A percentile compares a stretch with the other conserved stretches of the same genome.
phyloP scores from a whole-genome alignment of 1,140 invertebrate genomes.

The Paralvinella palmiformis region DNA sequence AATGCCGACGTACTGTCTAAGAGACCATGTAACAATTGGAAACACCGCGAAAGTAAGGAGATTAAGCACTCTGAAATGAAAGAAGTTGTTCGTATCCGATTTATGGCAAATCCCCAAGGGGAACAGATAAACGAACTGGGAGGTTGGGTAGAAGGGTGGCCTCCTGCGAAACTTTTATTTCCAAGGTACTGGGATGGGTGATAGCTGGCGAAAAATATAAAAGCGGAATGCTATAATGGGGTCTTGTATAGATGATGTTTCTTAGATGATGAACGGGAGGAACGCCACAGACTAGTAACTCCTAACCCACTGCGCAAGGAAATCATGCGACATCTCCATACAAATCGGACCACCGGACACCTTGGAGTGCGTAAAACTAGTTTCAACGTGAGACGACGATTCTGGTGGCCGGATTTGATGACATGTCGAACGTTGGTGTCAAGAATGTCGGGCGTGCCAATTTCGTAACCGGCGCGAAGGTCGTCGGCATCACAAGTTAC shows the following conservation, averaged over 20 bases:
- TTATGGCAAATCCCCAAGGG: no score
- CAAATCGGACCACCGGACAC: not conserved
- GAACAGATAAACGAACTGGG: not conserved
- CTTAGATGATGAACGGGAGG: not conserved
- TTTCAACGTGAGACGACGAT: not conserved
- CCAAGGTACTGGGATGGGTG: not conserved
- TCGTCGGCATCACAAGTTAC: not conserved
- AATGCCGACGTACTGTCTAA: constrained; percentile 23
- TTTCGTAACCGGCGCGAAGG: not conserved
- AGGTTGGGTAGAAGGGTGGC: not conserved
- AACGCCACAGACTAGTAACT: not conserved
- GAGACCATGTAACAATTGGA: constrained; percentile 7
- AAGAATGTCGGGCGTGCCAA: not conserved
- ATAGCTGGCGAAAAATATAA: not conserved
- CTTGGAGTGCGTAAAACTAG: constrained; percentile 3
- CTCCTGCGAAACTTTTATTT: not conserved
- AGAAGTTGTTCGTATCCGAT: no score
- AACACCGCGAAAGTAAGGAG: not conserved
- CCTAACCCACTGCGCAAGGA: not conserved
- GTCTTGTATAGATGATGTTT: not conserved
- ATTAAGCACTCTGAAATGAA: no score
- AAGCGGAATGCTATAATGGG: not conserved
- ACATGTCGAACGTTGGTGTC: not conserved
- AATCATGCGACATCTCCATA: not conserved
- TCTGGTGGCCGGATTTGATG: not conserved